Base-by-base conservation (phyloP, 2,797 vertebrate genomes). In the Jordanella pulchra region DNA sequence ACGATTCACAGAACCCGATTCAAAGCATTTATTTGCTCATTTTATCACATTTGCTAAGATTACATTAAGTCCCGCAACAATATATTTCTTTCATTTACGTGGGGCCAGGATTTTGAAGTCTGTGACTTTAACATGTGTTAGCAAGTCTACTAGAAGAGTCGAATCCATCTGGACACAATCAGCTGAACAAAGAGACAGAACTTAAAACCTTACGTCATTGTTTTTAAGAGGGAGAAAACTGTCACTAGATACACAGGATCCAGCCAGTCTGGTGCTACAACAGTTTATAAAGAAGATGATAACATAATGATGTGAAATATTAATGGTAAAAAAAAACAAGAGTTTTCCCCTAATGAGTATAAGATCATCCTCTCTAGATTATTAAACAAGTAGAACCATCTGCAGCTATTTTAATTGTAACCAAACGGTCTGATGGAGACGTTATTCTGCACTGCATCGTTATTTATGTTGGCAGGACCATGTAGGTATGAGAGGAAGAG, bases 51-150 rank as follows among this genome's bases (percentile, higher is more conserved):
- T n/a, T 23, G 10, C 28, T 21, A 12, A 15, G 6, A 21, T 72
- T 23, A 58, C 66, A 73, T 68, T 78, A 72, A 80, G 61, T 81
- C 76, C 69, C 73, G 15, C 51, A 54, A 30, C 51, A 10, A 80
- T 83, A 47, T 77, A 78, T 75, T 80, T 75, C 72, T 76, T 72
- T 74, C 65, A 32, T 76, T 84, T 73, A 77, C 50, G 47, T 54
- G 63, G 27, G 78, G 61, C 58, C 15, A 72, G 27, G n/a, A 30
- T 15, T n/a, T n/a, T n/a, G 11, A 63, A 1, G 11, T 23, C 32
- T 39, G 18, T 23, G 3, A n/a, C 12, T 30, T 32, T 21, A 9
- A 7, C 21, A 14, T 4, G 12, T 54, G 51, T 53, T 25, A 13
- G n/a, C 53, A 17, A 28, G 54, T 7, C 54, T 17, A 56, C 14